Base-by-base conservation (phyloP, 92 coral and sea anemone genomes). In the Muricea muricata region DNA sequence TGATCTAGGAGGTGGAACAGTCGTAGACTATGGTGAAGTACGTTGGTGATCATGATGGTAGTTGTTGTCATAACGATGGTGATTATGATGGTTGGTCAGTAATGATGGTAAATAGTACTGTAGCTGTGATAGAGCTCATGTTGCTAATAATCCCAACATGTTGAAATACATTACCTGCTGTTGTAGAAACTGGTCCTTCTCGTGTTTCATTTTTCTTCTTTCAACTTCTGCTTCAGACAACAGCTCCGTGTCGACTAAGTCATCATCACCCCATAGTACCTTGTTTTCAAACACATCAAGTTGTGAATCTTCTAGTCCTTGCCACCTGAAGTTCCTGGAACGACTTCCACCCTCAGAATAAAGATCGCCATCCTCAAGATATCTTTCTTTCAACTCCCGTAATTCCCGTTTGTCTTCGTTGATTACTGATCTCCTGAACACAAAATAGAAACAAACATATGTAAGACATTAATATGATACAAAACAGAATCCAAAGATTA, bases 181-280 rank as follows among this genome's bases (percentile, higher is more conserved):
- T 78, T 96, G 98, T 4, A 96, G 89, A 69, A 96, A 96, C 34
- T 93, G 89, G 40, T 96, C 99, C 52, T 91, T 90, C 77, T 96
- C 99, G 45, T 85, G 94, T 78, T 93, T 94, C 84, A 94, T 97
- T 33, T 96, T 96, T 70, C 98, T 89, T 84, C 94, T 93, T 61
- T 94, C 92, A 50, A 93, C 78, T 70, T 96, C 99, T 32, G 92
- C 97, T 60, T 94, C 95, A 18, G 98, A 87, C 32, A 82, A 70
- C 33, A 94, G 69, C 69, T 94, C 99, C 13, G 75, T 48, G 69
- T 89, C 77, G 32, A 89, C 68, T 0, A 57, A 80, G 12, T 92
- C 99, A 30, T 96, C 99, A 23, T 96, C 98, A 18, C 94, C 93
- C 99, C 99, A 96, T 66, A 96, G 28, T n/a, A 83, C 92, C 70